phyloP scores from a whole-genome alignment of 2,888 invertebrate species.

The Dyspetes luteomarginatus region DNA sequence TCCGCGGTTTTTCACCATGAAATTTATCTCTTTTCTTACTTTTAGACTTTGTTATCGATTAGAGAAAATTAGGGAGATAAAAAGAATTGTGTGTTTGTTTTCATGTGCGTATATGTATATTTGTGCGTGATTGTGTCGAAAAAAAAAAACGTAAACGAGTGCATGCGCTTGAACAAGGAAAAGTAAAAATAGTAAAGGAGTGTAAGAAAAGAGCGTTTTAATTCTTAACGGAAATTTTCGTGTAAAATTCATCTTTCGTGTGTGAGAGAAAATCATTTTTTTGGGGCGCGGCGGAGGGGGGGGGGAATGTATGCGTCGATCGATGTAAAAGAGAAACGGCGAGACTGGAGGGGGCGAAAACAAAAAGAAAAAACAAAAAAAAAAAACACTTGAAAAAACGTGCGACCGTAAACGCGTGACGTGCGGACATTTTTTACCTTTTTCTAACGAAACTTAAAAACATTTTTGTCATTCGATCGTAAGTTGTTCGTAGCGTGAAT shows the following conservation, averaged over 20 bases:
- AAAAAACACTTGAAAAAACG: constrained; percentile 54
- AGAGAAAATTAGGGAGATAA: constrained; percentile 32
- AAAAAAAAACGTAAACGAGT: constrained; percentile 8
- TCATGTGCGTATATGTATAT: constrained; percentile 11
- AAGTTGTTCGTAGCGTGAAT: constrained; percentile 70
- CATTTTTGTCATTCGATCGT: constrained; percentile 70
- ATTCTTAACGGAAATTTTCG: background rate
- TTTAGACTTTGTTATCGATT: constrained; percentile 65
- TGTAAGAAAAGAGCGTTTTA: constrained; percentile 6
- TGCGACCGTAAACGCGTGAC: constrained; percentile 68
- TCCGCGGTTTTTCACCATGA: constrained; percentile 28
- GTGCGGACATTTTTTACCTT: constrained; percentile 75
- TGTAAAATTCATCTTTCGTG: background rate
- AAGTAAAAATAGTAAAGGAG: constrained; percentile 16
- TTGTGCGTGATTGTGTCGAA: background rate
- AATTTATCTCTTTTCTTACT: constrained; percentile 61
- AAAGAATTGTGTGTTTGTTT: constrained; percentile 29
- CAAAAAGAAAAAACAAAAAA: constrained; percentile 39
- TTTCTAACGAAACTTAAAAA: constrained; percentile 72
- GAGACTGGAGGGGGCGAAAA: constrained; percentile 65
- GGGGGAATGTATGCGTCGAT: constrained; percentile 32
- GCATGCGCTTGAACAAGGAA: background rate
- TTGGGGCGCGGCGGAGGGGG: constrained; percentile 10
- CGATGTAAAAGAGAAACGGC: constrained; percentile 40
- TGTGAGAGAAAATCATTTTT: constrained; percentile 21